Conservation (phyloP, 2,888 invertebrate species). For the Erebia aethiops region DNA sequence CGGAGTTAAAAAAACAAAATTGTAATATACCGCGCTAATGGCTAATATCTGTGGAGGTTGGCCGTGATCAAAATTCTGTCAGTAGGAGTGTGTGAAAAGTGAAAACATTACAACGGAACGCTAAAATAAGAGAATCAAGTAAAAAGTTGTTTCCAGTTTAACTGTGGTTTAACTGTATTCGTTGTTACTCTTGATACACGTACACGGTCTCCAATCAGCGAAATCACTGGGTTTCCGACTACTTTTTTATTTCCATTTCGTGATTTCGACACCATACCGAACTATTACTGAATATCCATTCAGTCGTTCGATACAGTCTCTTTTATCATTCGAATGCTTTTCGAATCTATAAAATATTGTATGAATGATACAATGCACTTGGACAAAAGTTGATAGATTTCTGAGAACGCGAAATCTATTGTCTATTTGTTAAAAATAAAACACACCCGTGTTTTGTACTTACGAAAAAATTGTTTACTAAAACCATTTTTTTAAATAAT, state of each 20-base stretch:
- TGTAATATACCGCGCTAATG: too few relatives aligned
- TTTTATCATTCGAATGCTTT: constrained; percentile 10
- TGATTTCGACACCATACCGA: constrained; percentile 20
- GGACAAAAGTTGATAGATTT: constrained; percentile 1
- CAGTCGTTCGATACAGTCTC: constrained; percentile 9
- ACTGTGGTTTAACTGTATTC: too few relatives aligned
- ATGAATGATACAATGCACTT: neutral
- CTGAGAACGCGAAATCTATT: neutral
- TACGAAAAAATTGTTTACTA: neutral
- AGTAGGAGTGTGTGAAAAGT: too few relatives aligned
- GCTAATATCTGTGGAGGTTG: too few relatives aligned
- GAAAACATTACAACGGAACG: too few relatives aligned
- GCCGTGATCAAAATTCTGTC: too few relatives aligned
- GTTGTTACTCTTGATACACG: neutral
- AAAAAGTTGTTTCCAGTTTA: too few relatives aligned
- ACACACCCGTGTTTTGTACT: neutral
- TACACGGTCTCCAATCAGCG: constrained; percentile 14
- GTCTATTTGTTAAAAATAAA: neutral
- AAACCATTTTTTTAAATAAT: neutral
- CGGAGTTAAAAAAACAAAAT: too few relatives aligned
- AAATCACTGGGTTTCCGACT: constrained; percentile 15
- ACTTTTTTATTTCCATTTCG: constrained; percentile 26
- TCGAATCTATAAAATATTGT: constrained; percentile 7
- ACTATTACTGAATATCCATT: constrained; percentile 28
- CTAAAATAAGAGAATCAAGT: too few relatives aligned